Conservation (phyloP, 30 jellyfish, hydroid and myxozoan species). For the Turritopsis rubra region DNA sequence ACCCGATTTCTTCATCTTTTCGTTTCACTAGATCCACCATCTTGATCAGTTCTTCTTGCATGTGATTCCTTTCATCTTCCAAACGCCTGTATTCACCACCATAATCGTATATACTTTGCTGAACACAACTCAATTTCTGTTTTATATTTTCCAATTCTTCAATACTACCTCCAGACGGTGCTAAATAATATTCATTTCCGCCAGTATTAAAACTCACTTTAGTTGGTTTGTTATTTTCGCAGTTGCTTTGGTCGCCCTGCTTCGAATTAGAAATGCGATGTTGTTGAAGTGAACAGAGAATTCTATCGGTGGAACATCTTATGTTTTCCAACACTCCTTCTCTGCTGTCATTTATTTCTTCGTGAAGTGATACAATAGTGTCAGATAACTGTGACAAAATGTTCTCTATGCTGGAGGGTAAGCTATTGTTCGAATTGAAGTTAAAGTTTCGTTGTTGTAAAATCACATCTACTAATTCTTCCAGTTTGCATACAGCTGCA, state of each 20-base stretch:
- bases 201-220: background rate
- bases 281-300: background rate
- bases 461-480: slow-evolving; percentile 4
- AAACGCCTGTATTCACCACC: slow-evolving; percentile 34
- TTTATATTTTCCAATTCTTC: slow-evolving; percentile 51
- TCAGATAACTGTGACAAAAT: background rate
- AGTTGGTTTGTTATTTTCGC: background rate
- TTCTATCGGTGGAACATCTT: background rate
- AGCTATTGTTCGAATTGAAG: background rate
- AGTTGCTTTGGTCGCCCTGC: background rate
- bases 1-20: slow-evolving; percentile 57
- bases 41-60: slow-evolving; percentile 56
- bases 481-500: background rate
- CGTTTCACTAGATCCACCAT: slow-evolving; percentile 46
- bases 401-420: slow-evolving; percentile 12
- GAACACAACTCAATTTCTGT: slow-evolving; percentile 36
- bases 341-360: background rate
- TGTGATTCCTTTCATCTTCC: slow-evolving; percentile 57
- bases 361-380: background rate
- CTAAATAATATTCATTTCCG: background rate
- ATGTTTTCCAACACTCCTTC: background rate
- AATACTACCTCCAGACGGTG: slow-evolving; percentile 5
- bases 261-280: background rate
- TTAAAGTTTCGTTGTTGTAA: slow-evolving; percentile 9
- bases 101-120: slow-evolving; percentile 43